phyloP scores from a whole-genome alignment of 2,888 invertebrate genomes.

The Meiosimyza platycephala region DNA sequence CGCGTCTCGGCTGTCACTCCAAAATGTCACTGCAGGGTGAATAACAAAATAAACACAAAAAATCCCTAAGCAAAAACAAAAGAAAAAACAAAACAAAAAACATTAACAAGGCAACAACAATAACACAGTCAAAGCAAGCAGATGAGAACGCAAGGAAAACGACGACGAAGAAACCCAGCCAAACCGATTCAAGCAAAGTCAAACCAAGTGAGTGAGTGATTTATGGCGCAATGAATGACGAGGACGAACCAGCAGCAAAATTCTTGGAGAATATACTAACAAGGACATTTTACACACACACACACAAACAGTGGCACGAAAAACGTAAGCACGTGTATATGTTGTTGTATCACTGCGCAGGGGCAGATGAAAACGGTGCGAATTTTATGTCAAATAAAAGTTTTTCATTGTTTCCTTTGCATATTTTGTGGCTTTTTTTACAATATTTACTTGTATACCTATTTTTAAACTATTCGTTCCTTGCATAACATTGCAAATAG shows the following conservation, averaged over 20 bases:
- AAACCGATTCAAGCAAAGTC: constrained; percentile 44
- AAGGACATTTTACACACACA: constrained; percentile 1
- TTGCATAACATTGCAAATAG: constrained; percentile 15
- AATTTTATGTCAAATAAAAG: constrained; percentile 4
- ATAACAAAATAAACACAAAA: constrained; percentile 43
- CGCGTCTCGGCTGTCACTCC: constrained; percentile 63
- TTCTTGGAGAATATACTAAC: constrained; percentile 25
- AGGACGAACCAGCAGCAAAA: constrained; percentile 57
- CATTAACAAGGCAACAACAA: constrained; percentile 9
- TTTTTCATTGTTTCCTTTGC: not conserved
- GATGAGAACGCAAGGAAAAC: constrained; percentile 9
- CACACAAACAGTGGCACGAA: not conserved
- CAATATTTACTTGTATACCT: constrained; percentile 7
- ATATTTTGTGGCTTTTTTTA: constrained; percentile 2
- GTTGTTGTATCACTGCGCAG: constrained; percentile 12
- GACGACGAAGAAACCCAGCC: constrained; percentile 39
- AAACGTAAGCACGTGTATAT: too few relatives aligned
- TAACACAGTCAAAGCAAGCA: constrained; percentile 34
- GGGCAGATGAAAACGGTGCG: constrained; percentile 11
- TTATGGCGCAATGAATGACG: constrained; percentile 64
- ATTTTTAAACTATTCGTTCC: not conserved
- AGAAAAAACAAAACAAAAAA: constrained; percentile 33
- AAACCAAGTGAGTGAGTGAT: constrained; percentile 63
- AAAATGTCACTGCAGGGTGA: constrained; percentile 64
- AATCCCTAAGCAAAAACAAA: constrained; percentile 44